Conservation (phyloP, 2,888 invertebrate genomes). For the Clivina fossor region DNA sequence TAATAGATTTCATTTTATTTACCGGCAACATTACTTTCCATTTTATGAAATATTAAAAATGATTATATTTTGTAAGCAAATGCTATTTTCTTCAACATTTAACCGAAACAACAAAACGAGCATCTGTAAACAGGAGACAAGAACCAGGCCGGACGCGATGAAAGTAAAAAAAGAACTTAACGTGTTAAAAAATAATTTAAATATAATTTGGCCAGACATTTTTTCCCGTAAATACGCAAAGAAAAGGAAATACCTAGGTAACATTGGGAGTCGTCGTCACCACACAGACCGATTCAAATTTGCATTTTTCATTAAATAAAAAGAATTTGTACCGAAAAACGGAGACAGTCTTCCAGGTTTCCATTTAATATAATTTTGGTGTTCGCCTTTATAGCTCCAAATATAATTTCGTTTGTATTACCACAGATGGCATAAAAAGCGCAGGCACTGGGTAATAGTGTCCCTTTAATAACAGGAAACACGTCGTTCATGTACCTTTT, state of each 20-base stretch:
- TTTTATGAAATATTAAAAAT: not conserved
- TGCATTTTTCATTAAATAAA: constrained; percentile 36
- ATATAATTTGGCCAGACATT: constrained; percentile 24
- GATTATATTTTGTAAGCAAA: no score
- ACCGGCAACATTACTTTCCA: no score
- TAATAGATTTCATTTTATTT: no score
- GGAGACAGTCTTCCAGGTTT: constrained; percentile 20
- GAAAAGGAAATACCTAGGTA: no score
- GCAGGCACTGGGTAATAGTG: constrained; percentile 21
- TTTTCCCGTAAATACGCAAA: constrained; percentile 16
- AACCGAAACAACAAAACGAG: constrained; percentile 14
- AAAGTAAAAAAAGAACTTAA: constrained; percentile 32
- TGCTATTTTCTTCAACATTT: no score
- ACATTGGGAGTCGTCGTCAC: no score
- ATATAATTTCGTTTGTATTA: constrained; percentile 36
- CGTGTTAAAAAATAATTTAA: constrained; percentile 34
- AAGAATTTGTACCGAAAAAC: constrained; percentile 35
- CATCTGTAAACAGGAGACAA: constrained; percentile 17
- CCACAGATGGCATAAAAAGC: constrained; percentile 33
- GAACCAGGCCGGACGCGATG: no score
- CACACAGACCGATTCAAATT: constrained; percentile 34
- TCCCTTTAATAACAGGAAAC: constrained; percentile 33
- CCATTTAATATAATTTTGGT: constrained; percentile 33
- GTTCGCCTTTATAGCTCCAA: constrained; percentile 33
- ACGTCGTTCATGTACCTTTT: constrained; percentile 32